phyloP scores from a whole-genome alignment of 1,140 invertebrate species.

The Drosophila tsacasi region DNA sequence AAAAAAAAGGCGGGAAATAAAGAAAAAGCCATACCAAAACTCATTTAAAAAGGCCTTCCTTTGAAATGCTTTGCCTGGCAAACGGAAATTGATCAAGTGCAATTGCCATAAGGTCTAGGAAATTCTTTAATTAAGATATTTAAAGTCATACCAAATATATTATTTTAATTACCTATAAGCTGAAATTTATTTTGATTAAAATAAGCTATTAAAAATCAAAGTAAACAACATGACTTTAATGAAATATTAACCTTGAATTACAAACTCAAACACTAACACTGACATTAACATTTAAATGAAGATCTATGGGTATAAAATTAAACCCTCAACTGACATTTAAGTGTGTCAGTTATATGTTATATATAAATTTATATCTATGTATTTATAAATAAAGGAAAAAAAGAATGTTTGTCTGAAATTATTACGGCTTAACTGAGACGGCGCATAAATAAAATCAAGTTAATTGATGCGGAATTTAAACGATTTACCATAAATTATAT shows the following conservation, averaged over 20 bases:
- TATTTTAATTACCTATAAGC: too few species aligned
- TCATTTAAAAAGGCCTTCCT: neutral
- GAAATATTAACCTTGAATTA: neutral
- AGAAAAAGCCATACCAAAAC: neutral
- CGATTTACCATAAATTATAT: slow-evolving; percentile 25
- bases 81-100: slow-evolving; percentile 1
- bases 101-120: neutral
- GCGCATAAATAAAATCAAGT: slow-evolving; percentile 13
- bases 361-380: neutral
- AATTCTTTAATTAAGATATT: neutral
- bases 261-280: neutral
- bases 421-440: slow-evolving; percentile 2
- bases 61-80: neutral
- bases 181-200: neutral
- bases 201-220: neutral
- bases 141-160: too few species aligned
- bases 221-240: neutral
- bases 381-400: neutral
- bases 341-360: neutral
- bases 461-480: slow-evolving; percentile 16
- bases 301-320: neutral
- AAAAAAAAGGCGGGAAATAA: neutral
- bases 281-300: slow-evolving; percentile 1
- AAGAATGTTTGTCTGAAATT: neutral
- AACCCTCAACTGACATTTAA: neutral